phyloP scores from a whole-genome alignment of 2,113 vertebrate genomes.

The Formicarius rufipectus region DNA sequence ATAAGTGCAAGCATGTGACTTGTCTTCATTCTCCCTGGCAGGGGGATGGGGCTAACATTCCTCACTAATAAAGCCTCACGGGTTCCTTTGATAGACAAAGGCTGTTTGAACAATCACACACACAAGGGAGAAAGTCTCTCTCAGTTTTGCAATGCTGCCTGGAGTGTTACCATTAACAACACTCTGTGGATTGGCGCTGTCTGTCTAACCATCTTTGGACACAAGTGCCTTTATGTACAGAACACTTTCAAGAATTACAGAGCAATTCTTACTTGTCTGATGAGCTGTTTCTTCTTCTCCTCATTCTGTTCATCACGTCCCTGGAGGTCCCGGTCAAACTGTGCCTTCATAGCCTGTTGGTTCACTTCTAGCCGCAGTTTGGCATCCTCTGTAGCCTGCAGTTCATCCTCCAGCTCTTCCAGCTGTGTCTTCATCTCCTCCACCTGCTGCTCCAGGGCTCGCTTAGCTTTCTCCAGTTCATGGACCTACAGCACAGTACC shows the following conservation, averaged over 20 bases:
- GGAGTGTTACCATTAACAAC: neutral
- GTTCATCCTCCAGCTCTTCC: slow-evolving; percentile 95
- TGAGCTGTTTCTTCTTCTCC: slow-evolving; percentile 93
- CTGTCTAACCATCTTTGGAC: neutral
- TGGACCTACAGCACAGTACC: slow-evolving; percentile 82
- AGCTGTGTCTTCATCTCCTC: slow-evolving; percentile 97
- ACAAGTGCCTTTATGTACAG: neutral
- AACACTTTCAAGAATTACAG: neutral
- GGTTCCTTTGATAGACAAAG: neutral
- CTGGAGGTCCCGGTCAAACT: slow-evolving; percentile 92
- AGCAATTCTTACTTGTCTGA: slow-evolving; percentile 84
- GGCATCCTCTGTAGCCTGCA: slow-evolving; percentile 95
- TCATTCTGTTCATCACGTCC: slow-evolving; percentile 94
- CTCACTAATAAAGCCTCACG: neutral
- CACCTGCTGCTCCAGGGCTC: slow-evolving; percentile 93
- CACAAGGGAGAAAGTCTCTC: neutral
- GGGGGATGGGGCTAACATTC: neutral
- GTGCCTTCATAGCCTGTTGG: slow-evolving; percentile 96
- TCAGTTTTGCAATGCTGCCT: neutral
- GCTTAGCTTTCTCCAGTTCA: slow-evolving; percentile 94
- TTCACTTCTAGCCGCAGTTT: slow-evolving; percentile 97
- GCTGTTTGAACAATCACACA: neutral
- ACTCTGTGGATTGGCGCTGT: neutral
- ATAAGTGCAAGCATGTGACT: neutral
- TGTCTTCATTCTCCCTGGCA: neutral